These are phyloP conservation scores for Eristalinus aeneus DNA, from an alignment of 2,888 invertebrate species.

Conservation along the genomic window DNA sequence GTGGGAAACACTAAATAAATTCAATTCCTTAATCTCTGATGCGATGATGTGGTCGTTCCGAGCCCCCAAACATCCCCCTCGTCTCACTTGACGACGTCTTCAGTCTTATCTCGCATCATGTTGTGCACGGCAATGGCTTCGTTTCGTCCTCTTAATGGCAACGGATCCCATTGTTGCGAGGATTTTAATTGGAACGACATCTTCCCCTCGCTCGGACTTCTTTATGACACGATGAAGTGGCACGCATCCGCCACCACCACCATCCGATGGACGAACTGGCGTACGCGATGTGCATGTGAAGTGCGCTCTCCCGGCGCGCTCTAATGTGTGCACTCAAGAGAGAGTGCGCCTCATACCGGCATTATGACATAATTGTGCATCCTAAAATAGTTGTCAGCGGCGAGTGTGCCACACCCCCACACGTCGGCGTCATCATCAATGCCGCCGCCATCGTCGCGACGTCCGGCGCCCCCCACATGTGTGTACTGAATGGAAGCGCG, in stretches of 20 bases:
- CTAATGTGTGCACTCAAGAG: background rate
- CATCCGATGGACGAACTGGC: slow-evolving; percentile 2
- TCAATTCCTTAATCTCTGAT: slow-evolving; percentile 57
- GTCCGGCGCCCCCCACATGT: slow-evolving; percentile 3
- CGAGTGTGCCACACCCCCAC: background rate
- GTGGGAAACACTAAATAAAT: slow-evolving; percentile 46
- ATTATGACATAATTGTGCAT: slow-evolving; percentile 65
- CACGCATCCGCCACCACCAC: slow-evolving; percentile 47
- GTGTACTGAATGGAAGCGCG: slow-evolving; percentile 46
- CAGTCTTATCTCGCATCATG: slow-evolving; percentile 27
- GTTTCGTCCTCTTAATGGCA: slow-evolving; percentile 57
- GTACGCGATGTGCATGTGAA: slow-evolving; percentile 23
- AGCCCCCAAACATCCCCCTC: background rate
- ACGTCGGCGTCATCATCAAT: background rate
- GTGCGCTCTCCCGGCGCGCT: background rate
- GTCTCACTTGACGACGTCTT: background rate
- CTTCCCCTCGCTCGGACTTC: slow-evolving; percentile 23
- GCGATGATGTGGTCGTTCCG: slow-evolving; percentile 11
- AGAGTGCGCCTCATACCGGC: slow-evolving; percentile 12
- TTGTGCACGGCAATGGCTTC: slow-evolving; percentile 24
- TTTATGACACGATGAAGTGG: slow-evolving; percentile 60
- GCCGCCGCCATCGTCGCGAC: slow-evolving; percentile 20
- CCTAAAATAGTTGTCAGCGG: slow-evolving; percentile 57
- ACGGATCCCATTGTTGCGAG: slow-evolving; percentile 57
- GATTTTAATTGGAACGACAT: slow-evolving; percentile 68